Percentiles rank a stretch among this genome's conserved stretches.
phyloP scores from a whole-genome alignment of 2,797 vertebrate species.

The Pseudochaenichthys georgianus region DNA sequence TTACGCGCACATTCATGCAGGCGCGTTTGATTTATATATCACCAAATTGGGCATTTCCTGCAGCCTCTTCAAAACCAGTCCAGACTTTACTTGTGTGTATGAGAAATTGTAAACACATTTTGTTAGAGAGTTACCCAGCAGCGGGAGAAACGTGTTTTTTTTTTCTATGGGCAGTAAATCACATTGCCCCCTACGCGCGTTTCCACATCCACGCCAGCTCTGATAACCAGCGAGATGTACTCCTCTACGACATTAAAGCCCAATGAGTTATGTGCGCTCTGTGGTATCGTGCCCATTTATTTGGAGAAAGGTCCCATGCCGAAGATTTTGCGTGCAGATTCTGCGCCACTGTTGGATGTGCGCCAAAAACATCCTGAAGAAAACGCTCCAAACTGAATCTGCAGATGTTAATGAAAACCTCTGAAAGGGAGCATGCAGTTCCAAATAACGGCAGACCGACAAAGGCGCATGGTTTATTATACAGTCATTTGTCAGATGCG shows the following conservation, averaged over 20 bases:
- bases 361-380: conserved; percentile 44
- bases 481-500: neutral
- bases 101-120: neutral
- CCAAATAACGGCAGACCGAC: conserved; percentile 3
- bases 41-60: conserved; percentile 29
- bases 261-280: conserved; percentile 38
- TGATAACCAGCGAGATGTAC: conserved; percentile 42
- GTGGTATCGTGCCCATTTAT: conserved; percentile 59
- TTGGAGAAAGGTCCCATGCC: conserved; percentile 49
- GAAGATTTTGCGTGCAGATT: conserved; percentile 51
- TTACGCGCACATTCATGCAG: conserved; percentile 50
- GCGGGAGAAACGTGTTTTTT: conserved; percentile 14
- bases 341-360: conserved; percentile 65
- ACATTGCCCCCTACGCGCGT: conserved; percentile 55
- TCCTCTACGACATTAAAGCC: conserved; percentile 2
- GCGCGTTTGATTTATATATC: conserved; percentile 30
- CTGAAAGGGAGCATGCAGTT: conserved; percentile 3
- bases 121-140: conserved; percentile 4
- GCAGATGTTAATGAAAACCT: conserved; percentile 70
- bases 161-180: conserved; percentile 22
- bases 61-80: neutral
- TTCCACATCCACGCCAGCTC: conserved; percentile 53
- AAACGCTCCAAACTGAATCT: conserved; percentile 61
- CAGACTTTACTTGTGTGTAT: neutral
- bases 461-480: conserved; percentile 23